These are phyloP conservation scores for Drosophila recens DNA, from an alignment of 2,888 invertebrate genomes.

Conservation along the genomic window DNA sequence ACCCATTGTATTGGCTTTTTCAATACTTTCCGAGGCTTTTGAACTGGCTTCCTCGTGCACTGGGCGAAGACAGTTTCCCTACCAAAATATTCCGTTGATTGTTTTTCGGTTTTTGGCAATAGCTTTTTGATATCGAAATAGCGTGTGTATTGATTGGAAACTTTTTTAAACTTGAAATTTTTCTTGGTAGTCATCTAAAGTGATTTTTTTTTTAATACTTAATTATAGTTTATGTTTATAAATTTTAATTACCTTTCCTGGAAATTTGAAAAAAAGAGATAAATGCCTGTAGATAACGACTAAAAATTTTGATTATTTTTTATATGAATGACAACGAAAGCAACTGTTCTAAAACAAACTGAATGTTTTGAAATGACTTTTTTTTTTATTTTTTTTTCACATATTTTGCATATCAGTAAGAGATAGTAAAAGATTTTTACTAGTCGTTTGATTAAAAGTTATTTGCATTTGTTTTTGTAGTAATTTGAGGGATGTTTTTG, in stretches of 20 bases:
- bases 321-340: constrained; percentile 32
- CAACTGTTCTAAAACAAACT: constrained; percentile 15
- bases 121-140: constrained; percentile 49
- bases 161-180: constrained; percentile 34
- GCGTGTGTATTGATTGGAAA: constrained; percentile 37
- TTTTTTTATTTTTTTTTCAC: background rate
- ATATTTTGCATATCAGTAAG: background rate
- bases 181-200: constrained; percentile 49
- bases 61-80: constrained; percentile 15
- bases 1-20: constrained; percentile 25
- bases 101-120: background rate
- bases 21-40: background rate
- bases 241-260: constrained; percentile 31
- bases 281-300: constrained; percentile 6
- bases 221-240: too few species aligned
- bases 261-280: background rate
- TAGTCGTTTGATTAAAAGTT: too few species aligned
- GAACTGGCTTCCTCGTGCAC: background rate
- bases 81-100: background rate
- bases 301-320: constrained; percentile 38
- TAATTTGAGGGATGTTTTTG: too few species aligned
- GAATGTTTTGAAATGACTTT: background rate
- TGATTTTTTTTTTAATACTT: background rate
- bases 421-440: too few species aligned
- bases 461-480: too few species aligned